phyloP scores from a whole-genome alignment of 2,797 vertebrate genomes.

The Danio choprae region DNA sequence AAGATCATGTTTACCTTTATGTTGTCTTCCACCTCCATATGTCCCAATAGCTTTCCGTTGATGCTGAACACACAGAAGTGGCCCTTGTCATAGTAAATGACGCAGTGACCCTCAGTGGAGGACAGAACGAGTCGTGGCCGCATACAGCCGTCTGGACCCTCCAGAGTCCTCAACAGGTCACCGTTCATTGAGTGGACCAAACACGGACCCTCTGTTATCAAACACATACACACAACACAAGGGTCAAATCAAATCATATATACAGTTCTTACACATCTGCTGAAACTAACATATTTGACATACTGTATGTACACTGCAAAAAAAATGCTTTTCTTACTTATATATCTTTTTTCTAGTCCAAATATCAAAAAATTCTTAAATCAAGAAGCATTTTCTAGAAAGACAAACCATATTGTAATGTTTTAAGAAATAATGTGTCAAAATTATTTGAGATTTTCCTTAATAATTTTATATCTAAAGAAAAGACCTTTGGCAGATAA shows the following conservation, averaged over 20 bases:
- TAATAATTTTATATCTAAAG: no score
- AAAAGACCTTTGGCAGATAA: no score
- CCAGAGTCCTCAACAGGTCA: slow-evolving; percentile 93
- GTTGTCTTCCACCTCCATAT: slow-evolving; percentile 89
- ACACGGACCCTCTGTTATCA: slow-evolving; percentile 90
- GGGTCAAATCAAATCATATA: neutral
- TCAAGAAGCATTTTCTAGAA: no score
- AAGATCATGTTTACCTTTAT: slow-evolving; percentile 80
- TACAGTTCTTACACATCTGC: no score
- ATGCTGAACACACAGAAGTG: slow-evolving; percentile 93
- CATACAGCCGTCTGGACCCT: slow-evolving; percentile 82
- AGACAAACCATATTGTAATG: no score
- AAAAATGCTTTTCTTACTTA: no score
- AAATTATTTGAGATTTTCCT: no score
- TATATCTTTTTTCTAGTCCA: no score
- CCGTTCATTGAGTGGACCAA: slow-evolving; percentile 99
- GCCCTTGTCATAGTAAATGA: slow-evolving; percentile 93
- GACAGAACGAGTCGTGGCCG: slow-evolving; percentile 91
- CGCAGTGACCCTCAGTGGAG: slow-evolving; percentile 92
- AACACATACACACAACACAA: neutral
- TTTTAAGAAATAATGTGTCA: no score
- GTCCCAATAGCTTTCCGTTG: slow-evolving; percentile 91
- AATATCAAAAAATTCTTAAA: no score
- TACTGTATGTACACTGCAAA: no score
- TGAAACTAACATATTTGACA: no score